These are phyloP conservation scores for Pampusana beccarii DNA, from an alignment of 2,113 vertebrate species.

Conservation along the genomic window DNA sequence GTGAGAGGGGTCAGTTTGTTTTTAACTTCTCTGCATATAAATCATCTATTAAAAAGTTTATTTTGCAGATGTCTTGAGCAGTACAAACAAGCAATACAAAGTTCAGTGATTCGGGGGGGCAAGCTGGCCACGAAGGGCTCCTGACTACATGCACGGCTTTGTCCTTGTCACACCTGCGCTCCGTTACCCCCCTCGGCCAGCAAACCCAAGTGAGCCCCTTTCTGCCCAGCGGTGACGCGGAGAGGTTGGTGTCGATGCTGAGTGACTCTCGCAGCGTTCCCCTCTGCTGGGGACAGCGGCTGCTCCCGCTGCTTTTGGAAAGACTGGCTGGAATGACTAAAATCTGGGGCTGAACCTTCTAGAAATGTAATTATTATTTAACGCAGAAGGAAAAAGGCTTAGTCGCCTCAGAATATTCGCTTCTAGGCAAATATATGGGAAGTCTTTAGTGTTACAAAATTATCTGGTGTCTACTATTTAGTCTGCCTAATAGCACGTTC, in stretches of 20 bases:
- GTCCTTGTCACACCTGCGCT: not conserved
- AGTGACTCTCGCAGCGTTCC: not conserved
- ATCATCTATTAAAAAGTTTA: slow-evolving; percentile 40
- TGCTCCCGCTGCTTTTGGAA: not conserved
- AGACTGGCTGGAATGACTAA: not conserved
- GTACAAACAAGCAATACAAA: slow-evolving; percentile 52
- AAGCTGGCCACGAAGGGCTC: not conserved
- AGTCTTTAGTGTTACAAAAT: not conserved
- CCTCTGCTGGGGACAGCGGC: not conserved
- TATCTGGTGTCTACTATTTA: not conserved
- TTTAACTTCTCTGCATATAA: slow-evolving; percentile 53
- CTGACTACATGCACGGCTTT: not conserved
- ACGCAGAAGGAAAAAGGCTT: not conserved
- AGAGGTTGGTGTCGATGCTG: not conserved
- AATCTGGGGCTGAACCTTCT: not conserved
- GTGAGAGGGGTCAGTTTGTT: slow-evolving; percentile 64
- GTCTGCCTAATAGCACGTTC: not conserved
- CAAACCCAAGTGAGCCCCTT: not conserved
- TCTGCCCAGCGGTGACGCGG: not conserved
- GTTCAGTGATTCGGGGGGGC: not conserved
- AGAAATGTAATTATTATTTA: slow-evolving; percentile 3
- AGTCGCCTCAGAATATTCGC: not conserved
- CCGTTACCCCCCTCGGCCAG: accelerated
- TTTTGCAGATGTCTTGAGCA: slow-evolving; percentile 42
- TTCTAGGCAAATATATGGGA: slow-evolving; percentile 14